Base-by-base conservation (phyloP, 2,888 invertebrate genomes). In the Norana najaformis region DNA sequence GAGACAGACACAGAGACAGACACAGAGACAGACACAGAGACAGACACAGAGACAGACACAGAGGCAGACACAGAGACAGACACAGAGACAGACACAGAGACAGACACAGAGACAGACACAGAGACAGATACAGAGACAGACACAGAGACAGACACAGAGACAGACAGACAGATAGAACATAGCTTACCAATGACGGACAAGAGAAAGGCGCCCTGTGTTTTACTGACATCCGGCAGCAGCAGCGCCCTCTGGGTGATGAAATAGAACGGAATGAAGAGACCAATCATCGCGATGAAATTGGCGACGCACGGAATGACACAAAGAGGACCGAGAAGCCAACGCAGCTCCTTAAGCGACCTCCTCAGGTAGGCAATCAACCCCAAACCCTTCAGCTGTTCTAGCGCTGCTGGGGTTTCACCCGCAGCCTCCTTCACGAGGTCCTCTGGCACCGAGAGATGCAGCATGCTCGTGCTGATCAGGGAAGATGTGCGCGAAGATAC, bases 261-360 rank as follows among this genome's bases (percentile, higher is more conserved):
- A 11, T 94, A 93, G 89, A 94, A 94, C 13, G 94, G 95, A 36
- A 94, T 93, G 91, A 93, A 94, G 91, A 94, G 93, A 5, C 94
- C 94, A 23, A 94, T 91, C 93, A 94, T 93, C 11, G 93, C 94
- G 39, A 94, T 92, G 35, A 95, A 96, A 95, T 98, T 99, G 92
- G 98, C 98, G 90, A 98, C 83, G 30, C 37, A 89, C 39, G 85
- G 83, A 38, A 89, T 18, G 30, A 82, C 38, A n/a, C 53, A 89
- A n/a, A 83, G 41, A 0, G 83, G 83, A 30, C 82, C 85, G 5
- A 23, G 11, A 8, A 89, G 83, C 83, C 69, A 69, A 16, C 69
- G 69, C 69, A 69, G 30, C 69, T 69, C 69, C 30, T 13, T 69
- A 0, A 69, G n/a, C 69, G 69, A 69, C 11, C 69, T 30, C n/a